These are phyloP conservation scores for Martes martes DNA, from an alignment of 2,113 vertebrate species.

Conservation along the genomic window DNA sequence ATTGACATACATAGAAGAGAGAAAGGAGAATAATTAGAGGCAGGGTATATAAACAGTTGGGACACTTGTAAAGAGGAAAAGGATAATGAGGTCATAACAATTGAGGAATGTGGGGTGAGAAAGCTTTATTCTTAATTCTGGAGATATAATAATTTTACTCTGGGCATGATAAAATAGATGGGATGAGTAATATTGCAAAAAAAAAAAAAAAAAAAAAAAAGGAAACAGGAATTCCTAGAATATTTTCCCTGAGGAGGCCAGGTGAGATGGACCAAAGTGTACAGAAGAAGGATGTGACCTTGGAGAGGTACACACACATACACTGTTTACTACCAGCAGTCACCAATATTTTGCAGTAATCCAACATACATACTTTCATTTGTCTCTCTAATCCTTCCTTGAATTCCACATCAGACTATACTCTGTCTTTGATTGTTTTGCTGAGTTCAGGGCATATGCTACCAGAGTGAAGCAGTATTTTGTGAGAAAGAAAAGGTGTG, in stretches of 20 bases:
- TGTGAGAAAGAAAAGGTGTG: not conserved
- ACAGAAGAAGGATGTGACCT: not conserved
- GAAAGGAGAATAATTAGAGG: not conserved
- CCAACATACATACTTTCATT: not conserved
- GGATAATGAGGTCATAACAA: not conserved
- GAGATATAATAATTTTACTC: not conserved
- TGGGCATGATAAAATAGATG: not conserved
- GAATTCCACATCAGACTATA: not conserved
- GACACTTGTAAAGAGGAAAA: not conserved
- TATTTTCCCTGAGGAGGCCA: not conserved
- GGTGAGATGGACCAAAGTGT: not conserved
- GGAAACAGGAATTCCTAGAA: not conserved
- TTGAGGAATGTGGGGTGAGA: not conserved
- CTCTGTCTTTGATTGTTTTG: not conserved
- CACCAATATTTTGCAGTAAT: not conserved
- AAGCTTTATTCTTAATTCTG: not conserved
- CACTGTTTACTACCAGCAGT: not conserved
- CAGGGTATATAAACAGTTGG: not conserved
- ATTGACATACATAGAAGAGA: not conserved
- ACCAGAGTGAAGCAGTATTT: not conserved
- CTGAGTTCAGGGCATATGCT: not conserved
- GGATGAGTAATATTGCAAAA: not conserved
- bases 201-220: not conserved
- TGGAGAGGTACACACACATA: not conserved
- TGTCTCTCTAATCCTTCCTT: not conserved